phyloP scores from a whole-genome alignment of 2,113 vertebrate species.

The Apaloderma vittatum region DNA sequence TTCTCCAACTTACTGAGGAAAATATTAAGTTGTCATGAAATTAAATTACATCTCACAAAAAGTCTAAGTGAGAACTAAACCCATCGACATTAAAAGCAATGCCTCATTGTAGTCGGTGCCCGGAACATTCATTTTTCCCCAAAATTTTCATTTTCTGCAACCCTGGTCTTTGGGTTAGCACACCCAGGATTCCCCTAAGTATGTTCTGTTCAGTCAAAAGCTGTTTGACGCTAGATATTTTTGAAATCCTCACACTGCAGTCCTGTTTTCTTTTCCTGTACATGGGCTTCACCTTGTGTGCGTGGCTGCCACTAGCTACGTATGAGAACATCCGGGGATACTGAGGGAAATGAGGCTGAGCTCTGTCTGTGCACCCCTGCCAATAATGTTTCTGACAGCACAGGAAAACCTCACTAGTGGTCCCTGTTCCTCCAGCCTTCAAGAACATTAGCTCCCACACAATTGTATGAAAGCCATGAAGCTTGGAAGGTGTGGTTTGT shows the following conservation, averaged over 20 bases:
- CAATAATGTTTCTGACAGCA: accelerated
- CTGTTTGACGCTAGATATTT: no score
- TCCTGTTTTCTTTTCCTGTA: accelerated
- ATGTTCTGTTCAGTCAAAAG: accelerated
- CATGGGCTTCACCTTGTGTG: accelerated
- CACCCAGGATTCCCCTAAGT: background rate
- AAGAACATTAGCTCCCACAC: accelerated
- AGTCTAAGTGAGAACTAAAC: background rate
- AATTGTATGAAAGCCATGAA: accelerated
- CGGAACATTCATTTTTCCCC: accelerated
- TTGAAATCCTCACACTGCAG: accelerated
- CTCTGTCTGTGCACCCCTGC: no score
- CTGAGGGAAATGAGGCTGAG: accelerated
- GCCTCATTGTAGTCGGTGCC: background rate
- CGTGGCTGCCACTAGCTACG: accelerated
- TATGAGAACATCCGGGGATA: accelerated
- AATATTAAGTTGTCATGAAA: background rate
- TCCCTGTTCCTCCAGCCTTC: no score
- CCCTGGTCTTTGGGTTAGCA: background rate
- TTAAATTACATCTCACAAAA: background rate
- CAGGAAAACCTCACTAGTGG: accelerated
- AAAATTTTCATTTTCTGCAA: no score
- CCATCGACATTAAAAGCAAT: accelerated
- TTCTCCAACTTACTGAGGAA: background rate
- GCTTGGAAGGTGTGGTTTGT: background rate